Base-by-base conservation (phyloP, 2,113 vertebrate genomes). In the Panthera uncia region DNA sequence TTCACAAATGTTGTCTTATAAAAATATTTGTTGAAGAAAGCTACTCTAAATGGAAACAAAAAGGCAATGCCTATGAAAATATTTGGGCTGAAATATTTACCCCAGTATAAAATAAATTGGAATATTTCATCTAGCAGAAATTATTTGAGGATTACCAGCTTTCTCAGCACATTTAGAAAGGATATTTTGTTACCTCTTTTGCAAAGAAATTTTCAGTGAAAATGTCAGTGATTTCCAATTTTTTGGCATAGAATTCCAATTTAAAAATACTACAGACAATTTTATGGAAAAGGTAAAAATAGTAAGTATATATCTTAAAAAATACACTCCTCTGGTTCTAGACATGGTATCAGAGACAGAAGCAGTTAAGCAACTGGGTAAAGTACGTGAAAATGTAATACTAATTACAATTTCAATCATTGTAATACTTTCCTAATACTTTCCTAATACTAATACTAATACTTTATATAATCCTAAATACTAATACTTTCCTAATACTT, bases 11-110 rank as follows among this genome's bases (percentile, higher is more conserved):
- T 80, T 90, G 21, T 65, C 45, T 89, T 84, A 65, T 29, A 96
- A 94, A 94, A 94, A 74, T 80, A 91, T 83, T 95, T 95, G 52
- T 86, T 94, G 61, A 96, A 80, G 48, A 13, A 94, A 95, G 19
- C 33, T 82, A 33, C 41, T 87, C 31, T 66, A 96, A 86, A 74
- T 78, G n/a, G 41, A 96, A 89, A 45, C 73, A 89, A 71, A 93
- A 91, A 80, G 78, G 61, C 38, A 89, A 50, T 74, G 48, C 55
- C 41, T 29, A 1, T 95, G n/a, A 87, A 96, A 97, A 55, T 83
- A 96, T 90, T 89, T 86, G 68, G 13, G 4, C 13, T 89, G 21
- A 96, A 95, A 74, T 69, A 79, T 78, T 86, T 96, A 78, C 12
- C 4, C 89, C 19, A 82, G 23, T 78, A 33, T 38, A 84, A 84